These are phyloP conservation scores for Equus przewalskii DNA, from an alignment of 2,113 vertebrate species.

Conservation along the genomic window DNA sequence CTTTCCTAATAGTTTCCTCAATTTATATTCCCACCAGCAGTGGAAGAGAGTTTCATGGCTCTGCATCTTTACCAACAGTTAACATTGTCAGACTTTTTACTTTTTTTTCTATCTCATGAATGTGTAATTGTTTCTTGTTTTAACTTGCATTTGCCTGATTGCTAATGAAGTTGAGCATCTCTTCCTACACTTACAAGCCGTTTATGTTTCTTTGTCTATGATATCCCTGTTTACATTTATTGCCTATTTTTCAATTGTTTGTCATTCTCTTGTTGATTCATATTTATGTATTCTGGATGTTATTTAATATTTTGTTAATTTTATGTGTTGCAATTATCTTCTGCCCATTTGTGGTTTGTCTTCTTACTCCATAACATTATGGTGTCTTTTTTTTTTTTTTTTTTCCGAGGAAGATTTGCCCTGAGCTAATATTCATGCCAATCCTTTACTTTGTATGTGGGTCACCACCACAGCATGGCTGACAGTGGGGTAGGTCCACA, in stretches of 20 bases:
- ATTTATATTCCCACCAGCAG: not conserved
- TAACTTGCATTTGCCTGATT: not conserved
- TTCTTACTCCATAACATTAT: not conserved
- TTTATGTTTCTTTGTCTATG: not conserved
- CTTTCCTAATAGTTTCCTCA: not conserved
- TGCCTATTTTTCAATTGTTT: not conserved
- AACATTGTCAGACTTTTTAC: not conserved
- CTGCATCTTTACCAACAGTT: not conserved
- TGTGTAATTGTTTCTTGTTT: not conserved
- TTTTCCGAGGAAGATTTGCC: no score
- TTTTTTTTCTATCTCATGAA: not conserved
- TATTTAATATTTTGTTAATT: not conserved
- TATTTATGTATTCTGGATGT: not conserved
- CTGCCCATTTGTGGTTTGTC: not conserved
- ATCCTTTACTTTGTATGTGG: no score
- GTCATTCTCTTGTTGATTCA: not conserved
- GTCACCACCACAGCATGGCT: no score
- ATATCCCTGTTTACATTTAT: not conserved
- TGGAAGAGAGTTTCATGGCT: not conserved
- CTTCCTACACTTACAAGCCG: not conserved
- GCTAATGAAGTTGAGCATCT: not conserved
- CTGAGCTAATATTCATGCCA: no score
- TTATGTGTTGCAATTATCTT: not conserved
- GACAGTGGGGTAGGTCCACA: no score
- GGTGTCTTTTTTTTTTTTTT: no score